Base-by-base conservation (phyloP, 2,888 invertebrate genomes). In the Uloborus plumipes region DNA sequence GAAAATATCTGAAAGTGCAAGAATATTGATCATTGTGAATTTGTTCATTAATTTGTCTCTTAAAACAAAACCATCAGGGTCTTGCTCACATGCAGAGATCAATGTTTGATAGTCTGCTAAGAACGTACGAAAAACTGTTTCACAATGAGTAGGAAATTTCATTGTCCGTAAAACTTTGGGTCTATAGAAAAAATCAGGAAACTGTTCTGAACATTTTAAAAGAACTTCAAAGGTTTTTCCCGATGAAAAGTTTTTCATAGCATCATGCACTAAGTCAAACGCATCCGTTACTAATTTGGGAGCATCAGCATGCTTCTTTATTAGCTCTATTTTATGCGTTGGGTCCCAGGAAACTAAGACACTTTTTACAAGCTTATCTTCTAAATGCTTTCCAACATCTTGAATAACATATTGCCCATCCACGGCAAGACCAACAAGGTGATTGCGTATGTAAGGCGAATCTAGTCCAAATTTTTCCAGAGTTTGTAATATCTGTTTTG, bases 51-150 rank as follows among this genome's bases (percentile, higher is more conserved):
- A 20, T 26, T 7, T 61, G 26, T 61, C 11, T 3, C 61, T 2
- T 61, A 22, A 61, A 1, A 61, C 61, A 61, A 3, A 18, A 61
- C 61, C 61, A 61, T 61, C 61, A 61, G 61, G 61, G 26, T 61
- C 26, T 22, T 61, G 18, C 7, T 61, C 61, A 61, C 61, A 61
- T 16, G 61, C 61, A 26, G 20, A 61, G 2, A 61, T 20, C 15
- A 61, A 7, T 61, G 18, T 18, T 26, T 26, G 61, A 26, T 22
- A 61, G 7, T 61, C 61, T 3, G 61, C 18, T 22, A 9, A 22
- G 9, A 61, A 61, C 9, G 61, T 6, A 61, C 9, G 61, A 61
- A 61, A 61, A 7, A 61, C 20, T 18, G 61, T 61, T 61, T 61
- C 61, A 61, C 61, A 61, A 61, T 61, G 11, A 26, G 26, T 4